A percentile compares a stretch with the other conserved stretches of the same genome.
Conservation (phyloP, 2,888 invertebrate species). For the Xanthia icteritia region DNA sequence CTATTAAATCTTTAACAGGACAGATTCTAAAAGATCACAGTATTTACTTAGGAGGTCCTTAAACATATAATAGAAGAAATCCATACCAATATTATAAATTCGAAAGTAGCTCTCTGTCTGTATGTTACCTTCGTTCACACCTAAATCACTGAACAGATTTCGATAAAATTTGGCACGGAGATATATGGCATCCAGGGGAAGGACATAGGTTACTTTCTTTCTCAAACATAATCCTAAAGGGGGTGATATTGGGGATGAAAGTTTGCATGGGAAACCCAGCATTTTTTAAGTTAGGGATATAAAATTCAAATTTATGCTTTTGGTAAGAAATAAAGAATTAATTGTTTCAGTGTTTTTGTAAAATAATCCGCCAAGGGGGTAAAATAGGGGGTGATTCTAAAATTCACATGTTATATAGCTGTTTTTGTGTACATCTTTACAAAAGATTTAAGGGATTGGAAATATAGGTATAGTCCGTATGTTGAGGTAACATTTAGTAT, state of each 20-base stretch:
- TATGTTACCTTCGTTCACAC: not conserved
- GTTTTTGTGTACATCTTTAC: too few relatives aligned
- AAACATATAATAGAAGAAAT: slow-evolving; percentile 17
- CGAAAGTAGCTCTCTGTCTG: not conserved
- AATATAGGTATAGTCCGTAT: too few relatives aligned
- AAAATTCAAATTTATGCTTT: not conserved
- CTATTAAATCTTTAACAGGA: slow-evolving; percentile 27
- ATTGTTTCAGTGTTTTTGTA: too few relatives aligned
- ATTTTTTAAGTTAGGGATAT: not conserved
- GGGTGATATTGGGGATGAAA: too few relatives aligned
- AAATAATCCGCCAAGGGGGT: too few relatives aligned
- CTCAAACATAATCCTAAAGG: too few relatives aligned
- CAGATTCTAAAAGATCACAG: slow-evolving; percentile 6
- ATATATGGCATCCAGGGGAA: not conserved
- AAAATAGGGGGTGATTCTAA: too few relatives aligned
- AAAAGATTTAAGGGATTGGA: too few relatives aligned
- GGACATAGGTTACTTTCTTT: not conserved
- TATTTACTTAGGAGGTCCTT: slow-evolving; percentile 18
- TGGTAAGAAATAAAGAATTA: not conserved
- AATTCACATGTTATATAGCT: too few relatives aligned
- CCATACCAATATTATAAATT: slow-evolving; percentile 1
- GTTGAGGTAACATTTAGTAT: too few relatives aligned
- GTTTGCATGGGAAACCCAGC: not conserved
- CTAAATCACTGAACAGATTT: not conserved
- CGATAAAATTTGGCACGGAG: not conserved